Evolutionary conservation across 2,797 vertebrate genomes (phyloP).

Genomic region (Nothura maculosa): DNA sequence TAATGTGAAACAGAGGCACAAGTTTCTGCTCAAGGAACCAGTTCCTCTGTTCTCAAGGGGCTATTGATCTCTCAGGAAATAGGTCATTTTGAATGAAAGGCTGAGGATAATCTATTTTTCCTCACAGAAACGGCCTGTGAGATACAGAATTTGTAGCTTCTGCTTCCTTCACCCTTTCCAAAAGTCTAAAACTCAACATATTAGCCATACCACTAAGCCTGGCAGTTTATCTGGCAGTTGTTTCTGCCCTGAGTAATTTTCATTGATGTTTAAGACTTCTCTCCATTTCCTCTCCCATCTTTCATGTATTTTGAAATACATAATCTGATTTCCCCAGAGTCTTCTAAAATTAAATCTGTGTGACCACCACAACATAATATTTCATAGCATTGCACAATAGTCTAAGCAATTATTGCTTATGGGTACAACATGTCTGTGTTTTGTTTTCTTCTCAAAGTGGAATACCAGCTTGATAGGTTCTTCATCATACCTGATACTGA

Average conservation of each 20-base stretch:
- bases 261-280: background rate
- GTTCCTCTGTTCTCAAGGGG: background rate
- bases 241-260: background rate
- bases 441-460: background rate
- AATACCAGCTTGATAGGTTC: background rate
- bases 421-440: background rate
- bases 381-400: background rate
- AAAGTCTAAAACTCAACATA: background rate
- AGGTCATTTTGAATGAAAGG: background rate
- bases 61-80: background rate
- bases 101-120: background rate
- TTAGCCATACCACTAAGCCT: background rate
- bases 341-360: background rate
- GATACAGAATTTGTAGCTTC: background rate
- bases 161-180: background rate
- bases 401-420: background rate
- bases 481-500: background rate
- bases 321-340: background rate
- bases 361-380: background rate
- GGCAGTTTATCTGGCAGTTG: background rate
- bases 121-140: background rate
- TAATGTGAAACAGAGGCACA: background rate
- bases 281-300: background rate
- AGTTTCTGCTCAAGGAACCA: background rate
- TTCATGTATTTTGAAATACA: background rate